Conservation (phyloP, 2,888 invertebrate species). For the Tiliacea aurago region DNA sequence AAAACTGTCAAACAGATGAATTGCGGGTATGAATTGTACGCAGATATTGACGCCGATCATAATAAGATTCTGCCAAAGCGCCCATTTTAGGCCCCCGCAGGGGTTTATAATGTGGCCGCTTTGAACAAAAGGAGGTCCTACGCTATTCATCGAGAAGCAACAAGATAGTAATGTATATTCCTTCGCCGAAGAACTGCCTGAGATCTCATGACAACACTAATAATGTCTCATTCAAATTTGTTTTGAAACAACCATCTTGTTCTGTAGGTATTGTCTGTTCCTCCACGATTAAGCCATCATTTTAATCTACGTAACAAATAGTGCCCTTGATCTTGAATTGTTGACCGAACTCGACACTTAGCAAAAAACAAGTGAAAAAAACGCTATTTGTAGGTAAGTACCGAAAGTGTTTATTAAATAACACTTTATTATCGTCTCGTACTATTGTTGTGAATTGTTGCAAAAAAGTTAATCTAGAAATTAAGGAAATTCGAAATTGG, state of each 20-base stretch:
- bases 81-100: too few species aligned
- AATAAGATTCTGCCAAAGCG: too few species aligned
- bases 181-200: not conserved
- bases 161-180: not conserved
- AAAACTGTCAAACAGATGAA: too few species aligned
- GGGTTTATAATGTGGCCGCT: not conserved
- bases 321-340: constrained; percentile 48
- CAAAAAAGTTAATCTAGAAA: constrained; percentile 23
- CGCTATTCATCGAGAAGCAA: not conserved
- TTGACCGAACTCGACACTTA: constrained; percentile 11
- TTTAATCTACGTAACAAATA: not conserved
- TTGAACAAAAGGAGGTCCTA: not conserved
- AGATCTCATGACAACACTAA: not conserved
- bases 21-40: too few species aligned
- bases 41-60: too few species aligned
- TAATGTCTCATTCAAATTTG: not conserved
- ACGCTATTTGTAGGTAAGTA: not conserved
- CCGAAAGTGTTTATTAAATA: not conserved
- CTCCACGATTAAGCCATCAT: not conserved
- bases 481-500: constrained; percentile 38
- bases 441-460: not conserved
- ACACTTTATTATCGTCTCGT: not conserved
- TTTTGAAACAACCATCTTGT: not conserved
- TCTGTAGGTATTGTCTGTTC: not conserved
- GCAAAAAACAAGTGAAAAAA: constrained; percentile 12